Base-by-base conservation (phyloP, 2,797 vertebrate genomes). In the Centropyge bicolor region DNA sequence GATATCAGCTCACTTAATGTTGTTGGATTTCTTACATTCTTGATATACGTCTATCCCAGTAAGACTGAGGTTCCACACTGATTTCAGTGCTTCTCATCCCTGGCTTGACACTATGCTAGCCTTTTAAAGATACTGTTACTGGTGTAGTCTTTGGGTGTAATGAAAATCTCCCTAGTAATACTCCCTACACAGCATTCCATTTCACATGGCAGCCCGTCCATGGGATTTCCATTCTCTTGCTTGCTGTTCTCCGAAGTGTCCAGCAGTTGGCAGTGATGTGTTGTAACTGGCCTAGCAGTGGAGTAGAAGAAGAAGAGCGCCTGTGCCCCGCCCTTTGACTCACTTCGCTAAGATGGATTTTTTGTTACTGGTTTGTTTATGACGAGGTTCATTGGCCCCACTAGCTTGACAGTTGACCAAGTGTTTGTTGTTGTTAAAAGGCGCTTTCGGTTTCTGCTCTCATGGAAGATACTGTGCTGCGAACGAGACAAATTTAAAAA, bases 261-360 rank as follows among this genome's bases (percentile, higher is more conserved):
- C 89, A 75, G 31, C 19, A 40, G 84, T 0, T 12, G 80, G 64
- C 84, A 40, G 78, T 72, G 35, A 14, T 8, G 24, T 24, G 1
- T 11, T 22, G 24, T 27, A 22, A 3, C 46, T 27, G 45, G 38
- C 24, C 22, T 12, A 35, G 22, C 5, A 59, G 0, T 2, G 54
- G 1, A 22, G 67, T 6, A 85, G 87, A 91, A 90, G 82, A 89
- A 89, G 88, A 83, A 73, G 20, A 0, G 11, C 65, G 27, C 5
- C 57, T 20, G 52, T 1, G 89, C 88, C 89, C 91, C 91, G 85
- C 90, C 92, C 89, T 85, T 88, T 78, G 85, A 84, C 69, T 87
- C 83, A 46, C 66, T 68, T 76, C 73, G 51, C 27, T 72, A 27
- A 49, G 46, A 84, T 90, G 80, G 85, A 14, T 82, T 78, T 84